Conservation (phyloP, 2,888 invertebrate genomes). For the Tubulanus polymorphus region DNA sequence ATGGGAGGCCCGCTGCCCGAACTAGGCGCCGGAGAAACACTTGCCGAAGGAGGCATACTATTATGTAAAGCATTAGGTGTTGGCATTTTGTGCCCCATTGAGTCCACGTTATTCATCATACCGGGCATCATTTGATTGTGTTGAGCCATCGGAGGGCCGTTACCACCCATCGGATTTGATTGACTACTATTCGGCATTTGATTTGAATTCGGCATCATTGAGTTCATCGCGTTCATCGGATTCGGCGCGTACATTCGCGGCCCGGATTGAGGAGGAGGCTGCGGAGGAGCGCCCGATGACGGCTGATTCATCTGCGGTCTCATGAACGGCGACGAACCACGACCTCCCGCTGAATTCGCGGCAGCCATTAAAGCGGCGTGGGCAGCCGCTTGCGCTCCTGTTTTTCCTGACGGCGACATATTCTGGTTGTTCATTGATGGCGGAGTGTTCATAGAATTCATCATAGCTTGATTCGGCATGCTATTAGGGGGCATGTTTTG, state of each 20-base stretch:
- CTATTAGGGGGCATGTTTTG: not conserved
- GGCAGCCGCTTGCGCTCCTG: constrained; percentile 48
- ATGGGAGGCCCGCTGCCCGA: too few species aligned
- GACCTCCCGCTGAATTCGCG: constrained; percentile 38
- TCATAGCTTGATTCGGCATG: not conserved
- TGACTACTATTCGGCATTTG: constrained; percentile 21
- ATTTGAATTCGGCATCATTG: constrained; percentile 14
- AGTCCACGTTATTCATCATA: too few species aligned
- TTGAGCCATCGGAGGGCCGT: too few species aligned
- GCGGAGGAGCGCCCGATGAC: constrained; percentile 16
- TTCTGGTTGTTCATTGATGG: constrained; percentile 3
- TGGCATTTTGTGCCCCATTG: too few species aligned
- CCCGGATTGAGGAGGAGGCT: constrained; percentile 15
- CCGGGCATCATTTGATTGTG: too few species aligned
- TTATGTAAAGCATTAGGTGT: too few species aligned
- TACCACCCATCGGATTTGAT: too few species aligned
- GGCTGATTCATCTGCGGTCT: constrained; percentile 18
- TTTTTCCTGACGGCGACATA: constrained; percentile 21
- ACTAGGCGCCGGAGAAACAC: too few species aligned
- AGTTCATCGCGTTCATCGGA: constrained; percentile 23
- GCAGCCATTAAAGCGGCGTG: constrained; percentile 47
- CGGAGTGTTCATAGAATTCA: constrained; percentile 3
- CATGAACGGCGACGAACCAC: too few species aligned
- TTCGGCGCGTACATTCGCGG: constrained; percentile 31
- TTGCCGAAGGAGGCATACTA: too few species aligned